A percentile compares a stretch with the other conserved stretches of the same genome.
Evolutionary conservation across 53 echinoderm and acorn worm species (phyloP).

Genomic region (Zoroaster sp.): DNA sequence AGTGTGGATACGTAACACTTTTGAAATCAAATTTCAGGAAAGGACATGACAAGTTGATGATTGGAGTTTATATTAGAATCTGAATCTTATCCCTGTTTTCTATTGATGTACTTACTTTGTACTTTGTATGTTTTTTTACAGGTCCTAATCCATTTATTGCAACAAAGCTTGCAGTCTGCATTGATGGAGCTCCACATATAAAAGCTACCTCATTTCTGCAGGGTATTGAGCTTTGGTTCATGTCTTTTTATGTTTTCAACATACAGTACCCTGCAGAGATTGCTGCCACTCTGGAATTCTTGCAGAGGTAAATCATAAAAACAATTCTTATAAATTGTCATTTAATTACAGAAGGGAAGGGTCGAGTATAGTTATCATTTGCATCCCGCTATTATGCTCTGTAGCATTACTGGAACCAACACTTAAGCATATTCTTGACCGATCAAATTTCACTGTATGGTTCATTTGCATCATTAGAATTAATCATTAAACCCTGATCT

Average conservation of each 20-base stretch:
- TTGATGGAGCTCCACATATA: not conserved
- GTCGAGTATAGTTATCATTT: not conserved
- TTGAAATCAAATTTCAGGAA: not conserved
- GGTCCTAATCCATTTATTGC: not conserved
- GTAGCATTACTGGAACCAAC: not conserved
- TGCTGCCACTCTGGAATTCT: conserved; percentile 16
- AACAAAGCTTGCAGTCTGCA: not conserved
- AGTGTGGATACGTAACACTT: not conserved
- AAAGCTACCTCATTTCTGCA: not conserved
- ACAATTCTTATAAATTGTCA: not conserved
- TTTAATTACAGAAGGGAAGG: not conserved
- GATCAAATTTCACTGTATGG: not conserved
- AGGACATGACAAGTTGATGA: not conserved
- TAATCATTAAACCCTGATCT: not conserved
- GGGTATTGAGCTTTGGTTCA: not conserved
- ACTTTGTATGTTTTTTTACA: not conserved
- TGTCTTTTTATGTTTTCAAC: conserved; percentile 5
- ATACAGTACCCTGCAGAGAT: not conserved
- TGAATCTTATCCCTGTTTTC: not conserved
- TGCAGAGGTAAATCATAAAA: not conserved
- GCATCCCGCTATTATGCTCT: not conserved
- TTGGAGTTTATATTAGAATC: not conserved
- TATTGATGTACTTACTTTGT: not conserved
- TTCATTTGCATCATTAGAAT: not conserved
- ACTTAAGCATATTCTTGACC: not conserved